These are phyloP conservation scores for Holotrichia oblita DNA, from an alignment of 1,140 invertebrate genomes.

Conservation along the genomic window DNA sequence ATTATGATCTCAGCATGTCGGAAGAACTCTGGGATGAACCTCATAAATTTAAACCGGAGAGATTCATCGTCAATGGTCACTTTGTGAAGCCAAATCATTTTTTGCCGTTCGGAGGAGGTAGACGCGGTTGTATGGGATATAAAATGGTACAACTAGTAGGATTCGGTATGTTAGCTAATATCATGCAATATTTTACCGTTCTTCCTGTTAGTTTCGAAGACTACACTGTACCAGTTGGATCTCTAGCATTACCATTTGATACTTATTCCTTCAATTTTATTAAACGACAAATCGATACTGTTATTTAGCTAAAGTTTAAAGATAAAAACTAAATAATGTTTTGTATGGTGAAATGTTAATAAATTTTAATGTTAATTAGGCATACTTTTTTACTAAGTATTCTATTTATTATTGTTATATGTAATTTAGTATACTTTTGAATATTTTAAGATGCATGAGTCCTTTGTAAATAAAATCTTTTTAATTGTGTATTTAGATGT, in stretches of 20 bases:
- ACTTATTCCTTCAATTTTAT: constrained; percentile 66
- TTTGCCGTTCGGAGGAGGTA: constrained; percentile 85
- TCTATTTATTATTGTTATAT: background rate
- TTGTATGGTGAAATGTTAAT: background rate
- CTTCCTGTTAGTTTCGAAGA: constrained; percentile 64
- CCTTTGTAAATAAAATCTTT: background rate
- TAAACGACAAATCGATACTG: background rate
- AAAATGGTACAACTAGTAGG: constrained; percentile 81
- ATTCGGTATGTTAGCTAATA: constrained; percentile 75
- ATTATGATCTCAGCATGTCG: constrained; percentile 84
- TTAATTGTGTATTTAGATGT: background rate
- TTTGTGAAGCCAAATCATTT: constrained; percentile 71
- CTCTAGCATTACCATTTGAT: constrained; percentile 72
- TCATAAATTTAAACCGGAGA: constrained; percentile 74
- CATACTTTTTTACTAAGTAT: background rate
- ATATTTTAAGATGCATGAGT: background rate
- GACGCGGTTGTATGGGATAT: constrained; percentile 89
- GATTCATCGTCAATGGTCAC: constrained; percentile 70
- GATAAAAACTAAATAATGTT: background rate
- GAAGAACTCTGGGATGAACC: constrained; percentile 77
- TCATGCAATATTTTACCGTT: constrained; percentile 79
- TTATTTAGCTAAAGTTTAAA: background rate
- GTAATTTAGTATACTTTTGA: background rate
- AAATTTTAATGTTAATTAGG: background rate
- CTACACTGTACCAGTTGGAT: constrained; percentile 69